Base-by-base conservation (phyloP, 2,797 vertebrate species). In the Decapterus maruadsi region DNA sequence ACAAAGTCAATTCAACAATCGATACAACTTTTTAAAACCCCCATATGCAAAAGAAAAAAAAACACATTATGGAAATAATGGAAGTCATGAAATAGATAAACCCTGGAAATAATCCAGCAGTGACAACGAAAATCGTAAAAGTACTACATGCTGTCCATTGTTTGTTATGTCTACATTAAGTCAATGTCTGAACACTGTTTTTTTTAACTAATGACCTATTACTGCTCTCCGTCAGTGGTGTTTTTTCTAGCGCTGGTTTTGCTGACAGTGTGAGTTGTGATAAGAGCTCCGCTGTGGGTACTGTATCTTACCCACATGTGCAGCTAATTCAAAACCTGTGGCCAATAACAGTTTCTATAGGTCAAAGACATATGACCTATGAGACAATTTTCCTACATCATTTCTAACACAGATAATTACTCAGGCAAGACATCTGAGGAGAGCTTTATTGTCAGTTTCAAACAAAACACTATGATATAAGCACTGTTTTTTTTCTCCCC, bases 371-470 rank as follows among this genome's bases (percentile, higher is more conserved):
- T 80, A 62, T 10, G 82, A 86, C 89, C 87, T 86, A 77, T 90
- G 92, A 92, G 92, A 91, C 91, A 88, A 85, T 85, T 91, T 92
- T 91, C 87, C 92, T 29, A 87, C 83, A 89, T 78, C 82, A 81
- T 75, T 81, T 80, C 70, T 75, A 75, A 78, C 57, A 68, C 81
- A 82, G 78, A 82, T 90, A 89, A 93, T 93, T 90, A 87, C 79
- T 89, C 83, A 90, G 72, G 78, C 68, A 72, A 81, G 80, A 86
- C 75, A 77, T 84, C 86, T 83, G 72, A 87, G 72, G 80, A 81
- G 84, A 75, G 72, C 80, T 74, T 64, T 86, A 86, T 85, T 89
- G 87, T 91, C 86, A 90, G 79, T 90, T 87, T 92, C 67, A 90
- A 89, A 90, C 84, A 85, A 92, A 92, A 87, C 80, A 78, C 74